Evolutionary conservation across 2,888 invertebrate genomes (phyloP), one percentile per base, ranked within the genome.

Genomic region (Spialia ferax): DNA sequence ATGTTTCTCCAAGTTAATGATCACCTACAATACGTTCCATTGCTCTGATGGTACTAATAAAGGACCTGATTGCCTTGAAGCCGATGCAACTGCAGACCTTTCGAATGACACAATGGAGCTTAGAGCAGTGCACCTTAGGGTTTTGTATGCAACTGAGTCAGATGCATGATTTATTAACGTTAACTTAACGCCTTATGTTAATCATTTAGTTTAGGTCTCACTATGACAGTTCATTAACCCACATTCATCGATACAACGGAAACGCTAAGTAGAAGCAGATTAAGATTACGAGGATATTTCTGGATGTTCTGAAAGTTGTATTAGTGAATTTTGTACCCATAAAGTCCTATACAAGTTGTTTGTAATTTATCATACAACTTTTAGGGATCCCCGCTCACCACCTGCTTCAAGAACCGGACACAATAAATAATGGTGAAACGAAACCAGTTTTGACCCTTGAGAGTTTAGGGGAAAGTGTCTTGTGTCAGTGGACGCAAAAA

Each of bases 341-440:
- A n/a, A n/a, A n/a, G n/a, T n/a, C n/a, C n/a, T n/a, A n/a, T n/a
- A n/a, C n/a, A n/a, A n/a, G n/a, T n/a, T n/a, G n/a, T n/a, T n/a
- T 60, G 64, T 77, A 76, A 80, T 81, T 79, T 78, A 80, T 79
- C 75, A 75, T 70, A 70, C 77, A 79, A 77, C 78, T 79, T 79
- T 75, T 75, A 74, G 22, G 35, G 55, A 45, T 55, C 59, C 35
- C 26, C 67, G 69, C 71, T 78, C 80, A 78, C 79, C 93, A 93
- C 91, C 93, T 93, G 93, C 88, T 83, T 77, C 74, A 63, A 78
- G 82, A 92, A 91, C 91, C 88, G 89, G 91, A 89, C 86, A 81
- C 84, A 75, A 90, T 91, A 90, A 90, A 91, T 91, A 86, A 88
- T 80, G 79, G 81, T 55, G 55, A 67, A 67, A 32, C 29, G 81